These are phyloP conservation scores for Eudemis profundana DNA, from an alignment of 2,888 invertebrate species.

Conservation along the genomic window DNA sequence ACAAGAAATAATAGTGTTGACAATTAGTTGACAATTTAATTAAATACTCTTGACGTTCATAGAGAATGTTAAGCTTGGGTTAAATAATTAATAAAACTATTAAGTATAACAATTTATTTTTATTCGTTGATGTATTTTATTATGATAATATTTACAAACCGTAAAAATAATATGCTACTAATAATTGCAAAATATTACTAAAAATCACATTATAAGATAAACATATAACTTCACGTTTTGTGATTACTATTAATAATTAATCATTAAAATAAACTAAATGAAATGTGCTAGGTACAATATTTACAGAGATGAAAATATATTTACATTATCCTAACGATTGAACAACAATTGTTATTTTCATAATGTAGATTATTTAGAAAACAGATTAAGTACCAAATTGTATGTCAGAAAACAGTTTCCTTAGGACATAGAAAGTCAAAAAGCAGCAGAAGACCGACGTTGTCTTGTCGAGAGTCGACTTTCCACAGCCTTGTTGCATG, in stretches of 20 bases:
- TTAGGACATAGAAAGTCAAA: slow-evolving; percentile 59
- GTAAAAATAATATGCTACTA: slow-evolving; percentile 17
- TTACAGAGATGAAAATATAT: slow-evolving; percentile 23
- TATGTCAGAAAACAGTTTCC: slow-evolving; percentile 55
- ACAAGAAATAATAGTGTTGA: too few species aligned
- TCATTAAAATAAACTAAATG: background rate
- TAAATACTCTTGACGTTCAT: too few species aligned
- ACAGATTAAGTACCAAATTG: slow-evolving; percentile 69
- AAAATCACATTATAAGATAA: background rate
- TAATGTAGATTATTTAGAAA: background rate
- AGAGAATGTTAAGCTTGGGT: too few species aligned
- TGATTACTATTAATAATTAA: background rate
- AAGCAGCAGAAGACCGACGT: slow-evolving; percentile 65
- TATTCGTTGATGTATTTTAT: slow-evolving; percentile 32
- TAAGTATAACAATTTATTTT: slow-evolving; percentile 25
- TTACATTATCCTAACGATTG: background rate
- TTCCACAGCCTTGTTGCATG: slow-evolving; percentile 80
- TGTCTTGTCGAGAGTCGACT: slow-evolving; percentile 69
- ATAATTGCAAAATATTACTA: background rate
- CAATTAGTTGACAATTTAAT: too few species aligned
- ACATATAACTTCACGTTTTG: background rate
- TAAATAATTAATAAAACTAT: background rate
- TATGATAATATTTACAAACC: slow-evolving; percentile 31
- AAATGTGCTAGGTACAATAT: background rate
- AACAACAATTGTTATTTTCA: background rate